Evolutionary conservation across 2,888 invertebrate species (phyloP), one percentile per base, ranked within the genome.

Genomic region (Crossocerus cetratus): DNA sequence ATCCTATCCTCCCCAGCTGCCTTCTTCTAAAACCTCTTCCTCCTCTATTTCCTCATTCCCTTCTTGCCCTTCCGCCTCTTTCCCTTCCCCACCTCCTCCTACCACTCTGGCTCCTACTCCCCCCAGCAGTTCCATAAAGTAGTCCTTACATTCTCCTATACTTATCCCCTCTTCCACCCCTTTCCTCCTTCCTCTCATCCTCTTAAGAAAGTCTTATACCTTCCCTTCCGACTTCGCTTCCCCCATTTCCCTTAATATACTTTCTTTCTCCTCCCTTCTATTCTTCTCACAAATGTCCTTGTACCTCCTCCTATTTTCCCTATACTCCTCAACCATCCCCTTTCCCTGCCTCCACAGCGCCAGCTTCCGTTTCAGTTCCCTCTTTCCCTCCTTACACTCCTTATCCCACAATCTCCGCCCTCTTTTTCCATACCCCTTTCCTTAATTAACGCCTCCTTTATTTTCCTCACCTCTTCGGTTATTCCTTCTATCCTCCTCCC

Each of bases 81-180:
- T 21, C 21, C 18, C 20, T 54, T 20, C 20, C 23, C 23, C 23
- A 23, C 23, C 23, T 23, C 16, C n/a, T 45, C 16, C 16, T 16
- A n/a, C n/a, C 14, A 14, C 16, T 45, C 45, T 45, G 8, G 14
- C 14, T 16, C 16, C 59, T 22, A 42, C 20, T 42, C 59, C 42
- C 14, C 42, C 59, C 42, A 59, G n/a, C 59, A 43, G n/a, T 14
- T 20, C 44, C 60, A 44, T 22, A n/a, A n/a, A n/a, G n/a, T n/a
- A n/a, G n/a, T n/a, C n/a, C n/a, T n/a, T n/a, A n/a, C n/a, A n/a
- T n/a, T 56, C 56, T 56, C 22, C 11, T 20, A 13, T 20, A 21
- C 5, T 54, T 54, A 13, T 54, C 22, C 22, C 22, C 14, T 57
- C 23, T 32, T 14, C 11, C 23, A 23, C 23, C 23, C n/a, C 23